These are phyloP conservation scores for Ceratotherium simum DNA, from an alignment of 2,113 vertebrate species.

Conservation along the genomic window DNA sequence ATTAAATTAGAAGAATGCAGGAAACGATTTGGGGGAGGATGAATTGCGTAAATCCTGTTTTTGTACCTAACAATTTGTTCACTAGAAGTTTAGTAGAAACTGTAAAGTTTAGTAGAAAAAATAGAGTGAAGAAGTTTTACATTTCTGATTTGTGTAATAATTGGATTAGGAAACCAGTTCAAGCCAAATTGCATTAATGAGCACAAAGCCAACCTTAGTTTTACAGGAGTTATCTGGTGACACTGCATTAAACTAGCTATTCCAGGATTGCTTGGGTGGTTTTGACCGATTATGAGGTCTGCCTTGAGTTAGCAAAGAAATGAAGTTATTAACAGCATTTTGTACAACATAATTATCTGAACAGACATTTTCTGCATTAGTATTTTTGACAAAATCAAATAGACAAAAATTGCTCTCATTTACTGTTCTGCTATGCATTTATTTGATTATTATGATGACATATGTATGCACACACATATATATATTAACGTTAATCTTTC, in stretches of 20 bases:
- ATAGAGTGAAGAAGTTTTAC: background rate
- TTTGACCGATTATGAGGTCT: background rate
- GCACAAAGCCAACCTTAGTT: background rate
- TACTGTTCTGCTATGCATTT: background rate
- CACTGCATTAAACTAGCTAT: background rate
- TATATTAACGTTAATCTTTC: background rate
- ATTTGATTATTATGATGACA: background rate
- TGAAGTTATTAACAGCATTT: background rate
- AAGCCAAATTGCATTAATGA: background rate
- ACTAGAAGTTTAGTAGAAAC: background rate
- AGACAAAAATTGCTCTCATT: background rate
- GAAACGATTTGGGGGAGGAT: background rate
- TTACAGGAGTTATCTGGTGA: background rate
- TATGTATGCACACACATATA: background rate
- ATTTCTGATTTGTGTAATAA: background rate
- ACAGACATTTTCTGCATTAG: background rate
- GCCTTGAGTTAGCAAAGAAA: background rate
- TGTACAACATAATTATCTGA: background rate
- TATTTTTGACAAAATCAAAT: background rate
- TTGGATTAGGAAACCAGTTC: background rate
- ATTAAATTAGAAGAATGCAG: background rate
- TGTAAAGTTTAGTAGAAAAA: background rate
- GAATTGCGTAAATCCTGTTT: slow-evolving; percentile 21
- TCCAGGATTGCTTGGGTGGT: background rate
- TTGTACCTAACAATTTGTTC: background rate